Base-by-base conservation (phyloP, 53 echinoderm and acorn worm species). In the Luidia sarsii region DNA sequence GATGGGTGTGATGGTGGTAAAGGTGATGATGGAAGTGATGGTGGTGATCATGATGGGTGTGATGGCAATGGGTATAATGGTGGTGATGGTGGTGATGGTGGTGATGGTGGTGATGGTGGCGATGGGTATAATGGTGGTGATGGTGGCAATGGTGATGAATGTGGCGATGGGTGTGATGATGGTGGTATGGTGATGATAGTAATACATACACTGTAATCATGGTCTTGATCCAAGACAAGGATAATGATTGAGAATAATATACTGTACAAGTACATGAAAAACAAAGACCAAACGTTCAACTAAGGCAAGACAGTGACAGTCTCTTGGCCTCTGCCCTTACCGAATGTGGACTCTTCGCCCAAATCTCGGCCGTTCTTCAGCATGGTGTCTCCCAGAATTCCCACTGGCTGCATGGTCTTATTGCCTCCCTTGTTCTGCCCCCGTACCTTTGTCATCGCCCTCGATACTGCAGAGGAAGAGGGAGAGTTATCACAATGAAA, bases 321-420 rank as follows among this genome's bases (percentile, higher is more conserved):
- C n/a, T n/a, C n/a, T n/a, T n/a, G n/a, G n/a, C n/a, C n/a, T n/a
- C n/a, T n/a, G n/a, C n/a, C 11, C 88, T 87, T 88, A 96, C 97
- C 97, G 70, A 93, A 96, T 52, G 79, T 32, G 10, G 97, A 96
- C 2, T 93, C 91, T 30, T 96, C 97, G 48, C 97, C 93, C 18
- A 96, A 82, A 19, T 96, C 97, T 80, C 56, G 65, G 35, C 86
- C 86, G 67, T 77, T 82, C 83, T 96, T 96, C 15, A 90, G 80
- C 57, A 96, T 83, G 35, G 50, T 71, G 19, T 96, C 97, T 50
- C 97, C 97, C 1, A 96, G 86, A n/a, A 60, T 65, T 18, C 82
- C 91, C 43, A 93, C 93, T 6, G 86, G 88, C 53, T 96, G 97
- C 15, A 88, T 88, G 21, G 86, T 83, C 15, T 86, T 68, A 15